Percentiles rank a stretch among this genome's conserved stretches.
These are phyloP conservation scores for Zaprionus taronus DNA, from an alignment of 1,140 invertebrate genomes.

Conservation along the genomic window DNA sequence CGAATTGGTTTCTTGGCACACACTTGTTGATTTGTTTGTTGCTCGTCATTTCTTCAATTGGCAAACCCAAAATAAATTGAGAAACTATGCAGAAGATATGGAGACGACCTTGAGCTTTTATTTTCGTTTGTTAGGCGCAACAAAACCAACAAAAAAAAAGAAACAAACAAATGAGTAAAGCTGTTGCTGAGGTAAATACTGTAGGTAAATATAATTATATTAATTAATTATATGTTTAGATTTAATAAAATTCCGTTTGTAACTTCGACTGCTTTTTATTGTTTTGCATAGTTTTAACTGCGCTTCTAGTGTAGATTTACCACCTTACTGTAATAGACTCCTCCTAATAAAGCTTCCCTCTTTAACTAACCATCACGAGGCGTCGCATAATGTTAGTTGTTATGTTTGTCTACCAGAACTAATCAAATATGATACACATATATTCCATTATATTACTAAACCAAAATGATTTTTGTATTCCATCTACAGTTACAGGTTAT, in stretches of 20 bases:
- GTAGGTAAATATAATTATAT: neutral
- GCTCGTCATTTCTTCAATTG: conserved; percentile 42
- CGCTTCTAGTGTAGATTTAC: no score
- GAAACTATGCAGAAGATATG: conserved; percentile 11
- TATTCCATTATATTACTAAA: no score
- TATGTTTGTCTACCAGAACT: no score
- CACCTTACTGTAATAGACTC: no score
- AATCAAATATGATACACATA: no score
- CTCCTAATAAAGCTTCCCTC: no score
- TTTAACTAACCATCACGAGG: no score
- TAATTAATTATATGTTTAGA: neutral
- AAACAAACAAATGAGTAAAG: conserved; percentile 5
- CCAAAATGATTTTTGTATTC: no score
- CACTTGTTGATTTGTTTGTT: conserved; percentile 32
- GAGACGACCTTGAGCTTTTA: conserved; percentile 45
- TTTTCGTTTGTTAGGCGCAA: conserved; percentile 31
- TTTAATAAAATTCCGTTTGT: neutral
- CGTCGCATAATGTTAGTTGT: no score
- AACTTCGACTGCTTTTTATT: no score
- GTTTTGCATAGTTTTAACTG: no score
- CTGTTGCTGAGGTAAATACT: neutral
- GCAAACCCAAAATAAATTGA: conserved; percentile 23
- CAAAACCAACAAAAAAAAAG: conserved; percentile 3
- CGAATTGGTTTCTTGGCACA: conserved; percentile 19
- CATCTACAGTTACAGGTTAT: no score